These are phyloP conservation scores for Drosophila yooni DNA, from an alignment of 2,888 invertebrate species.

Conservation along the genomic window DNA sequence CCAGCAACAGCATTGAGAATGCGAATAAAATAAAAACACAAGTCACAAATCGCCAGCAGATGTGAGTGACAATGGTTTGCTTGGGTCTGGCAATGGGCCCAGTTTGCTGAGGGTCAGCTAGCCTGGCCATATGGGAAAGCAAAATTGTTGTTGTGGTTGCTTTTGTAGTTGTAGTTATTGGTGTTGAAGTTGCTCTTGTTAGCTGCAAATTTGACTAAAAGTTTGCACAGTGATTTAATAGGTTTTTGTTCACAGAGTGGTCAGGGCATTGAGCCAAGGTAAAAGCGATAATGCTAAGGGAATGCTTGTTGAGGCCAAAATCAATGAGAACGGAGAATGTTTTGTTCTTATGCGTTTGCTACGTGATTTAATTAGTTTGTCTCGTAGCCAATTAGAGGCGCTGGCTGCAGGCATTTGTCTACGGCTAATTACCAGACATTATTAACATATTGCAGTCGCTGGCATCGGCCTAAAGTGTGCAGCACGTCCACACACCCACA, in stretches of 20 bases:
- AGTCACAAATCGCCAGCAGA: slow-evolving; percentile 12
- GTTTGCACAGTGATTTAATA: slow-evolving; percentile 54
- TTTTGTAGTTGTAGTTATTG: not conserved
- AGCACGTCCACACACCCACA: slow-evolving; percentile 6
- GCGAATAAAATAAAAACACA: not conserved
- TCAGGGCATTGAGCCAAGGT: slow-evolving; percentile 1
- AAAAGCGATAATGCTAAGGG: not conserved
- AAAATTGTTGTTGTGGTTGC: slow-evolving; percentile 7
- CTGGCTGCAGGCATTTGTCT: slow-evolving; percentile 55
- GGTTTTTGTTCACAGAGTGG: slow-evolving; percentile 12
- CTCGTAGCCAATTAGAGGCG: slow-evolving; percentile 52
- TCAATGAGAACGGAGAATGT: slow-evolving; percentile 35
- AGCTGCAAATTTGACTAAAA: slow-evolving; percentile 73
- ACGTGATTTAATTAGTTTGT: slow-evolving; percentile 77
- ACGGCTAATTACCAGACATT: slow-evolving; percentile 65
- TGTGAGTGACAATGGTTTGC: slow-evolving; percentile 24
- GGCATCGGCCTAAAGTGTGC: slow-evolving; percentile 16
- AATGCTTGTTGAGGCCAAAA: not conserved
- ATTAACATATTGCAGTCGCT: slow-evolving; percentile 65
- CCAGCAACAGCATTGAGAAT: not conserved
- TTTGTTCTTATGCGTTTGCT: slow-evolving; percentile 70
- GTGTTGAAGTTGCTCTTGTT: slow-evolving; percentile 39
- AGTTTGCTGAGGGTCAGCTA: slow-evolving; percentile 16
- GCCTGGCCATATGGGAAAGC: not conserved
- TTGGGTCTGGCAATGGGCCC: slow-evolving; percentile 18